These are phyloP conservation scores for Cyphomyrus discorhynchus DNA, from an alignment of 2,113 vertebrate species.

Conservation along the genomic window DNA sequence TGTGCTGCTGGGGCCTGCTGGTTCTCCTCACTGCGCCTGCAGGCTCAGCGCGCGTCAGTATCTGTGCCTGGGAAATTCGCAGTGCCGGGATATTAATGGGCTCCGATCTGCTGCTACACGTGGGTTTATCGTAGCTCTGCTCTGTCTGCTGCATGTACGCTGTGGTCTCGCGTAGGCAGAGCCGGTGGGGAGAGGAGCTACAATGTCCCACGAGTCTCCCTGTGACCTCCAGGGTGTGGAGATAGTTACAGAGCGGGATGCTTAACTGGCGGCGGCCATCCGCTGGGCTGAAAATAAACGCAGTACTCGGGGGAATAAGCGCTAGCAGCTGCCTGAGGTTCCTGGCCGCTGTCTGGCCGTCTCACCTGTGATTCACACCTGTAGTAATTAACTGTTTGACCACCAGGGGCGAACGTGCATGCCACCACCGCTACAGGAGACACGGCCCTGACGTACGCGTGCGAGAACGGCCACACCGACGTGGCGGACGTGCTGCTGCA, in stretches of 20 bases:
- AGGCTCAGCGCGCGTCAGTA: neutral
- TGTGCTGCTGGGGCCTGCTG: neutral
- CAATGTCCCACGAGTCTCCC: neutral
- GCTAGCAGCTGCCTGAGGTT: neutral
- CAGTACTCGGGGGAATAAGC: neutral
- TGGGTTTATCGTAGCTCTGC: neutral
- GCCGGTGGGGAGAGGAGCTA: neutral
- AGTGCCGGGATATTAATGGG: neutral
- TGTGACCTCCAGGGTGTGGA: neutral
- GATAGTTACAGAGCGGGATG: neutral
- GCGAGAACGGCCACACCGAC: slow-evolving; percentile 97
- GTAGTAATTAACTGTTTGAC: neutral
- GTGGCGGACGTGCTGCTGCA: slow-evolving; percentile 95
- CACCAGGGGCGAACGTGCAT: slow-evolving; percentile 86
- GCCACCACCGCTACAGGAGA: slow-evolving; percentile 97
- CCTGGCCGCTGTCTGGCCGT: neutral
- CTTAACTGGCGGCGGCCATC: neutral
- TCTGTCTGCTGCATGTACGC: neutral
- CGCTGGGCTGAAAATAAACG: neutral
- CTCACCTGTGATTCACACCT: neutral
- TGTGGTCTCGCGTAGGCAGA: neutral
- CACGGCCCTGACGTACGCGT: slow-evolving; percentile 92
- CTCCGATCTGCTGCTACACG: neutral
- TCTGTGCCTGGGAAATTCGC: neutral
- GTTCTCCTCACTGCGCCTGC: neutral